phyloP scores from a whole-genome alignment of 1,140 invertebrate species.

The Whitmania pigra region DNA sequence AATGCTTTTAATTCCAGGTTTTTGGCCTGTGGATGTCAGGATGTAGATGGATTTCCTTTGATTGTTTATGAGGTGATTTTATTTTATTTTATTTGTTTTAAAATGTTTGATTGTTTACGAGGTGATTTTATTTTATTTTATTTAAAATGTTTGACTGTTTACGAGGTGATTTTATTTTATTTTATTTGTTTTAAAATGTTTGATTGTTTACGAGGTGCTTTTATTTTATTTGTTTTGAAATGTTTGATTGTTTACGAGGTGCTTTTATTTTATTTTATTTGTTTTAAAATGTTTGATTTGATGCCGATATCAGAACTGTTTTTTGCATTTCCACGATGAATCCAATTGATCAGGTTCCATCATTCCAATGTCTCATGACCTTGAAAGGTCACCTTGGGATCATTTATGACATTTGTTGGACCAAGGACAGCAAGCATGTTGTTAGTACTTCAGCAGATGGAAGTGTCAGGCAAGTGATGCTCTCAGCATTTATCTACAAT shows the following conservation, averaged over 20 bases:
- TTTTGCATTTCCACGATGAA: too few relatives aligned
- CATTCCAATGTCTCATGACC: conserved; percentile 32
- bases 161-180: conserved; percentile 34
- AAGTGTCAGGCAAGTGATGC: conserved; percentile 40
- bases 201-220: conserved; percentile 39
- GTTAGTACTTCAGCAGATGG: conserved; percentile 54
- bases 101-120: conserved; percentile 36
- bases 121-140: conserved; percentile 29
- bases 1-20: conserved; percentile 26
- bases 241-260: conserved; percentile 39
- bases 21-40: conserved; percentile 39
- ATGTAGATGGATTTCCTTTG: conserved; percentile 36
- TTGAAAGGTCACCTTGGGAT: conserved; percentile 49
- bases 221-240: neutral
- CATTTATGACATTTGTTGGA: conserved; percentile 54
- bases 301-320: too few relatives aligned
- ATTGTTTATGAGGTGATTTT: conserved; percentile 38
- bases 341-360: conserved; percentile 33
- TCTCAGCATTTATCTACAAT: neutral
- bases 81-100: conserved; percentile 13
- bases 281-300: too few relatives aligned
- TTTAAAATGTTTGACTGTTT: conserved; percentile 31
- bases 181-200: conserved; percentile 18
- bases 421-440: conserved; percentile 46
- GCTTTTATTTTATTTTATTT: conserved; percentile 22